Percentiles rank a stretch among this genome's conserved stretches.
These are phyloP conservation scores for Chironomus tentans DNA, from an alignment of 2,888 invertebrate genomes.

Conservation along the genomic window DNA sequence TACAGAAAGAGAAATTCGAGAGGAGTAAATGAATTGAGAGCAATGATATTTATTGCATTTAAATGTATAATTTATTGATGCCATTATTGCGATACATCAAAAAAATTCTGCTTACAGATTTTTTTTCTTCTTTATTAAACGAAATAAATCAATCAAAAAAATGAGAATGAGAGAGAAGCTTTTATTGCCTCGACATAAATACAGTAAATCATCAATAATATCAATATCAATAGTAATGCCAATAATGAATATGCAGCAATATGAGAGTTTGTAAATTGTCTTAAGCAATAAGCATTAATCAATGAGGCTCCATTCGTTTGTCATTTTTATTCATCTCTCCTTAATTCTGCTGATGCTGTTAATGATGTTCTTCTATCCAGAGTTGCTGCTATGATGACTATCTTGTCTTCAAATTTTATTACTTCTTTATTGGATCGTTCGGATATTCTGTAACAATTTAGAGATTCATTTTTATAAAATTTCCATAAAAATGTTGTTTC, in stretches of 20 bases:
- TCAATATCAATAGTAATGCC: background rate
- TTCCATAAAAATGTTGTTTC: too few relatives aligned
- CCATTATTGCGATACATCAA: constrained; percentile 16
- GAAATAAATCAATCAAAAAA: constrained; percentile 17
- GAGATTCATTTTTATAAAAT: too few relatives aligned
- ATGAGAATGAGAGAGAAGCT: background rate
- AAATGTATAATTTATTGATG: constrained; percentile 15
- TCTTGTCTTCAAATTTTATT: too few relatives aligned
- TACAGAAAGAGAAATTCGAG: background rate
- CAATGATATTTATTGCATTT: constrained; percentile 9
- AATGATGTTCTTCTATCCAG: too few relatives aligned
- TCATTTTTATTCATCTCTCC: background rate
- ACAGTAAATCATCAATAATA: background rate
- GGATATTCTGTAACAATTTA: too few relatives aligned
- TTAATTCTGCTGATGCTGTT: too few relatives aligned
- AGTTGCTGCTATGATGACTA: too few relatives aligned
- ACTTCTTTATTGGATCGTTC: too few relatives aligned
- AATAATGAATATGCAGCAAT: background rate
- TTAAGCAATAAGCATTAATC: background rate
- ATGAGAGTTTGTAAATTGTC: background rate
- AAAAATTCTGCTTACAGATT: background rate
- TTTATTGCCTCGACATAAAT: background rate
- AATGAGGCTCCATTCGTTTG: background rate
- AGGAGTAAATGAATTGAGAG: background rate
- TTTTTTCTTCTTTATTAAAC: background rate